Evolutionary conservation across 2,888 invertebrate genomes (phyloP).

Genomic region (Amphiduros pacificus): DNA sequence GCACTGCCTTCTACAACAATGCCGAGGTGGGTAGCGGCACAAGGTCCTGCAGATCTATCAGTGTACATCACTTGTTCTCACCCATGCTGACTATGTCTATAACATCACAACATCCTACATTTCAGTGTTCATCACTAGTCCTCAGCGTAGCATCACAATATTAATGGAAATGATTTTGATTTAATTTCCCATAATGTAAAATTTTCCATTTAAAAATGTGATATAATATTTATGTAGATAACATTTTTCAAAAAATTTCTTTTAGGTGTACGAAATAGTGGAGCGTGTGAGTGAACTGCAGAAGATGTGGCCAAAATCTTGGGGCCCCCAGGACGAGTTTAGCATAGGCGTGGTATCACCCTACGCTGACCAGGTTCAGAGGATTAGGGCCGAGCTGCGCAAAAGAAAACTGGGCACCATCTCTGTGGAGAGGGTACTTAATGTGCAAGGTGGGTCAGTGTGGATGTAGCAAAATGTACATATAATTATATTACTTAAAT

Average conservation of each 20-base stretch:
- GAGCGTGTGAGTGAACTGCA: slow-evolving; percentile 74
- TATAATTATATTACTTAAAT: too few relatives aligned
- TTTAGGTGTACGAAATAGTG: slow-evolving; percentile 73
- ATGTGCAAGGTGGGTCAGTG: slow-evolving; percentile 75
- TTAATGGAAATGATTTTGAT: too few relatives aligned
- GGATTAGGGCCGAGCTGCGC: slow-evolving; percentile 75
- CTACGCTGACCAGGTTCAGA: slow-evolving; percentile 75
- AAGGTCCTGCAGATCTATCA: too few relatives aligned
- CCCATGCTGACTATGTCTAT: too few relatives aligned
- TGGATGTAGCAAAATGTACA: too few relatives aligned
- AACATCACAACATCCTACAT: too few relatives aligned
- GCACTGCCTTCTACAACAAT: slow-evolving; percentile 80
- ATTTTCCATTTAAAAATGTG: not conserved
- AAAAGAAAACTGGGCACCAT: slow-evolving; percentile 75
- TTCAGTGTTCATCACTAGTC: too few relatives aligned
- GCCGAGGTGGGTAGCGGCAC: slow-evolving; percentile 69
- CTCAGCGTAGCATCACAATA: too few relatives aligned
- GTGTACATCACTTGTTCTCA: too few relatives aligned
- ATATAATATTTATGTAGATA: not conserved
- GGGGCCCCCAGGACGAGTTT: slow-evolving; percentile 71
- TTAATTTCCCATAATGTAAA: too few relatives aligned
- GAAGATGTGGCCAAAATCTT: slow-evolving; percentile 74
- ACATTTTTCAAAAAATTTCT: not conserved
- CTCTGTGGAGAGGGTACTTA: slow-evolving; percentile 79
- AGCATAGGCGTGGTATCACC: slow-evolving; percentile 84